Evolutionary conservation across 1,140 invertebrate species (phyloP).

Genomic region (Agrilus planipennis): DNA sequence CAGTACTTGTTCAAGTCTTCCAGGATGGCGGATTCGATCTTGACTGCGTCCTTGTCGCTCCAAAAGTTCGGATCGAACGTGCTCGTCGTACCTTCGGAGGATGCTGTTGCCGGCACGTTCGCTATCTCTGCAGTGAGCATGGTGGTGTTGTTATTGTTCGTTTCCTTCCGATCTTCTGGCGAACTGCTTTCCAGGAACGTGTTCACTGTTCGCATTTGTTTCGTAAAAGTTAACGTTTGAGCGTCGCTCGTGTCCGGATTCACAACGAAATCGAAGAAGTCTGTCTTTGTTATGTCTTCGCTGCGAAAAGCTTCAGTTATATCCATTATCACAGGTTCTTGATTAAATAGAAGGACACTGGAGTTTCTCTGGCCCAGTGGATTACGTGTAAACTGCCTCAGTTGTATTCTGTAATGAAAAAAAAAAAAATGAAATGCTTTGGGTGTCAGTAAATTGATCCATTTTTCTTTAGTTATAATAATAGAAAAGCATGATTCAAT

Average conservation of each 20-base stretch:
- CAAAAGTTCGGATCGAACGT: constrained; percentile 57
- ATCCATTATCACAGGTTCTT: constrained; percentile 52
- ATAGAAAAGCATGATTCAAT: no score
- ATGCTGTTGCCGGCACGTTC: constrained; percentile 30
- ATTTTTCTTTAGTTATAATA: no score
- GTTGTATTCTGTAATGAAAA: no score
- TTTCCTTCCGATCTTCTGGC: constrained; percentile 46
- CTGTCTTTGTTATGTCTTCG: constrained; percentile 62
- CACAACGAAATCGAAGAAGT: constrained; percentile 80
- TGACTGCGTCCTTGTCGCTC: constrained; percentile 56
- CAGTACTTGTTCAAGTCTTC: constrained; percentile 72
- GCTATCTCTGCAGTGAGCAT: constrained; percentile 31
- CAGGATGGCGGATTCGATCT: constrained; percentile 57
- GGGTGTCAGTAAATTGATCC: no score
- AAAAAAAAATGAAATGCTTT: no score
- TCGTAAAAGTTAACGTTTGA: constrained; percentile 46
- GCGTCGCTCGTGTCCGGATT: constrained; percentile 53
- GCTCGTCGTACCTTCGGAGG: constrained; percentile 31
- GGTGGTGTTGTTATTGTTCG: constrained; percentile 56
- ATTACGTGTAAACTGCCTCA: no score
- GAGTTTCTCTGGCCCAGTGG: no score
- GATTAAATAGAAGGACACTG: no score
- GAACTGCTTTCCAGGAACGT: constrained; percentile 40
- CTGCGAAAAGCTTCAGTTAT: constrained; percentile 64
- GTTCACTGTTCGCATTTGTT: constrained; percentile 49